Percentiles rank a stretch among this genome's conserved stretches.
These are phyloP conservation scores for Tenodera sinensis DNA, from an alignment of 2,888 invertebrate species.

Conservation along the genomic window DNA sequence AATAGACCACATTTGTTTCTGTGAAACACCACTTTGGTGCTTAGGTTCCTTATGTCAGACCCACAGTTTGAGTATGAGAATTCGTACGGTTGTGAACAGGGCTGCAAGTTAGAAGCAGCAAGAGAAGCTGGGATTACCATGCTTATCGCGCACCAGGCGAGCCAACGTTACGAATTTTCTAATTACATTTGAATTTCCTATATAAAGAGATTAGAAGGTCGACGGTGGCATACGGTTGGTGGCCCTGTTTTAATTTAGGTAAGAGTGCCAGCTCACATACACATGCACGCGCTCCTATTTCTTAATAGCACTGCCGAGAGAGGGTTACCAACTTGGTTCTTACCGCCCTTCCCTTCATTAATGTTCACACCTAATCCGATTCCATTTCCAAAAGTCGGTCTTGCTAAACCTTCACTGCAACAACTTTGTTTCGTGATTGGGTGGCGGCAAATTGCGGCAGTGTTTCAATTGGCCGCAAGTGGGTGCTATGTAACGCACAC, in stretches of 20 bases:
- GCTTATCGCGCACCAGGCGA: slow-evolving; percentile 8
- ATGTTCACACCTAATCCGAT: slow-evolving; percentile 25
- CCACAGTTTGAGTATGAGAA: background rate
- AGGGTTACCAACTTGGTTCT: background rate
- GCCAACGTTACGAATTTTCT: slow-evolving; percentile 20
- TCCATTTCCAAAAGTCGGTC: slow-evolving; percentile 22
- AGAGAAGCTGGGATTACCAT: slow-evolving; percentile 12
- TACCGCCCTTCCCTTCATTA: slow-evolving; percentile 17
- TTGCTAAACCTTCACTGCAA: background rate
- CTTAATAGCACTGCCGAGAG: slow-evolving; percentile 6
- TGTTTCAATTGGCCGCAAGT: slow-evolving; percentile 26
- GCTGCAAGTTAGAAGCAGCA: background rate
- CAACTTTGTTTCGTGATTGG: slow-evolving; percentile 24
- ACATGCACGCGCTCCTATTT: slow-evolving; percentile 6
- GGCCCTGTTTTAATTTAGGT: slow-evolving; percentile 26
- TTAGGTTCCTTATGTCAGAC: too few relatives aligned
- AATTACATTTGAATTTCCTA: slow-evolving; percentile 30
- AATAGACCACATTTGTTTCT: too few relatives aligned
- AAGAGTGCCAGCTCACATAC: background rate
- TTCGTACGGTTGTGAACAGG: background rate
- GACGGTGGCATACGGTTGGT: slow-evolving; percentile 5
- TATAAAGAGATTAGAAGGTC: slow-evolving; percentile 28
- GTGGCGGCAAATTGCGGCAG: slow-evolving; percentile 21
- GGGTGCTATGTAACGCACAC: background rate
- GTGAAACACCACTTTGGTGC: too few relatives aligned